Percentiles rank a stretch among this genome's conserved stretches.
Conservation (phyloP, 2,113 vertebrate species). For the Pluvianellus socialis region DNA sequence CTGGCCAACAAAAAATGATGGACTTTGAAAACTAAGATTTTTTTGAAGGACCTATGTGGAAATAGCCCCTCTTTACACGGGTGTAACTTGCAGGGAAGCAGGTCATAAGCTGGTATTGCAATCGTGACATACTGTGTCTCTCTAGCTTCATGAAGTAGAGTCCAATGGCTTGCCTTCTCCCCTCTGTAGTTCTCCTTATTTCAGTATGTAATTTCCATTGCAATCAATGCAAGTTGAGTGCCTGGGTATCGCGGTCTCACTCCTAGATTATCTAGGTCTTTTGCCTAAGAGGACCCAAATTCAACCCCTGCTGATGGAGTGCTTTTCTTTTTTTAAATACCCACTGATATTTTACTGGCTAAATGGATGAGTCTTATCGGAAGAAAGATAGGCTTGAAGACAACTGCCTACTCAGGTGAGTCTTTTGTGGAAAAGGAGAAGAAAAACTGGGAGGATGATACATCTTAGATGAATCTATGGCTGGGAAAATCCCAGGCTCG, state of each 20-base stretch:
- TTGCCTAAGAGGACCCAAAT: background rate
- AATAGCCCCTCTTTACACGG: background rate
- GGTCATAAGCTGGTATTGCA: background rate
- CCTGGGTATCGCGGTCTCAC: background rate
- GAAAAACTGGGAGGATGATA: background rate
- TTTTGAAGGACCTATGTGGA: background rate
- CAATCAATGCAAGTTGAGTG: background rate
- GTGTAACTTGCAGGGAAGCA: background rate
- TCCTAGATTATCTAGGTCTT: background rate
- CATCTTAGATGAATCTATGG: background rate
- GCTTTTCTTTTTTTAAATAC: background rate
- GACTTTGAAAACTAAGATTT: background rate
- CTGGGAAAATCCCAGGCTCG: background rate
- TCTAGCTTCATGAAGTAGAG: background rate
- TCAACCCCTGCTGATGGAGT: background rate
- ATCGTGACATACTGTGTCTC: background rate
- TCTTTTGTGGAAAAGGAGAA: background rate
- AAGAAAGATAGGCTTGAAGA: background rate
- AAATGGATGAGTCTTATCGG: background rate
- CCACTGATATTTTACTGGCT: background rate
- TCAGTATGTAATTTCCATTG: background rate
- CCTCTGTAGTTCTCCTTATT: background rate
- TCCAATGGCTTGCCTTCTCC: background rate
- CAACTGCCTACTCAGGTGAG: background rate
- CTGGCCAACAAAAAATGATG: background rate